Evolutionary conservation across 2,888 invertebrate species (phyloP).

Genomic region (Napeogenes inachia): DNA sequence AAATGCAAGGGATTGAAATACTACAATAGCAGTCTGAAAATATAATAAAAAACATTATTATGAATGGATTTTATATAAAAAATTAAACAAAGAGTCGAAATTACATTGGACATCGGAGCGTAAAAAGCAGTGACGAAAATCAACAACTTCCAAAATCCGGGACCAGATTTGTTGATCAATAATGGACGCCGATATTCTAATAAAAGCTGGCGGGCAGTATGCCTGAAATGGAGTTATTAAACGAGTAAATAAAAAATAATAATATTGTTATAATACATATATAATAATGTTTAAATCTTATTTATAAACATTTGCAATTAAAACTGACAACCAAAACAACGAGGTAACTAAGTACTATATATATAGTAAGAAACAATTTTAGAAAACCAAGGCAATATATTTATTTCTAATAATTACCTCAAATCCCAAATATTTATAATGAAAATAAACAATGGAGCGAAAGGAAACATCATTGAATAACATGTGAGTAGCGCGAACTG

Average conservation of each 20-base stretch:
- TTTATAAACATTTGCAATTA: not conserved
- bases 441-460: constrained; percentile 11
- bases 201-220: constrained; percentile 11
- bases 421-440: constrained; percentile 13
- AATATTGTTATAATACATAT: not conserved
- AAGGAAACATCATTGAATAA: constrained; percentile 9
- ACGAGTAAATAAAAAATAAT: not conserved
- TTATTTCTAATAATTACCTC: not conserved
- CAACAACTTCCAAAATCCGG: constrained; percentile 10
- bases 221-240: constrained; percentile 3
- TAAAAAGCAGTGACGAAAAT: constrained; percentile 8
- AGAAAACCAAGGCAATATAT: not conserved
- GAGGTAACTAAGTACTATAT: too few relatives aligned
- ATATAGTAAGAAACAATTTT: not conserved
- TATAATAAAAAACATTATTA: too few relatives aligned
- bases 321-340: not conserved
- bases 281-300: not conserved
- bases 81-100: not conserved
- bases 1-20: too few relatives aligned
- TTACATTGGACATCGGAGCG: constrained; percentile 8
- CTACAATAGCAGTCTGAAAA: too few relatives aligned
- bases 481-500: constrained; percentile 13
- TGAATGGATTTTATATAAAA: too few relatives aligned
- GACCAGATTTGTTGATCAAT: constrained; percentile 8
- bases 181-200: constrained; percentile 11